Evolutionary conservation across 2,113 vertebrate genomes (phyloP), one percentile per base, ranked within the genome.

Genomic region (Rhinichthys klamathensis): DNA sequence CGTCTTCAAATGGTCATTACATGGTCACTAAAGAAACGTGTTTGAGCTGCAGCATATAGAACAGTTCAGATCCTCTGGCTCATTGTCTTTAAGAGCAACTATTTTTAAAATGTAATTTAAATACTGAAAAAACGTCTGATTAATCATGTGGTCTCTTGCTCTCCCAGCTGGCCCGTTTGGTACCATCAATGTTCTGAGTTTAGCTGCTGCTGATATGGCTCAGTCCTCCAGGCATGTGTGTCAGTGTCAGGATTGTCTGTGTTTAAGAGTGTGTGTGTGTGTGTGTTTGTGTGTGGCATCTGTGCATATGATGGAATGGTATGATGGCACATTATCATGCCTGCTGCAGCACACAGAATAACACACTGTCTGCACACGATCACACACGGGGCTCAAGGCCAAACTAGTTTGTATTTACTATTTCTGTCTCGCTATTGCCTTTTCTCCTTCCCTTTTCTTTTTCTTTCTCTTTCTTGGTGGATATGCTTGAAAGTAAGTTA

Each of bases 281-380:
- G 10, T 67, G 63, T 16, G 65, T 35, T 0, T 35, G 75, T 56
- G 16, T 78, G 75, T 78, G 75, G 80, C 44, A 81, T 69, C 44
- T 81, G 80, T 81, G 79, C 79, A 81, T 81, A 32, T 81, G 49
- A 60, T 21, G 49, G 61, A 70, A 72, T 72, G 18, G 51, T 51
- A 67, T 13, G 49, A 49, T 38, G 67, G 84, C 56, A 51, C 61
- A 81, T 80, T 74, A 73, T 73, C 67, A 80, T 85, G 84, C 77
- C 85, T 83, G 58, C 85, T 83, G 58, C 60, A 25, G 72, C 60
- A 49, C n/a, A 69, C 46, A 77, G 38, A 56, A 83, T 77, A 75
- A 51, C 60, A 70, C 85, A 44, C 1, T 44, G 51, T 30, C 44
- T 56, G 25, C 54, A 58, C 30, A 77, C 35, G 15, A 21, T n/a